These are phyloP conservation scores for Paratilapia polleni DNA, from an alignment of 2,113 vertebrate genomes.

Conservation along the genomic window DNA sequence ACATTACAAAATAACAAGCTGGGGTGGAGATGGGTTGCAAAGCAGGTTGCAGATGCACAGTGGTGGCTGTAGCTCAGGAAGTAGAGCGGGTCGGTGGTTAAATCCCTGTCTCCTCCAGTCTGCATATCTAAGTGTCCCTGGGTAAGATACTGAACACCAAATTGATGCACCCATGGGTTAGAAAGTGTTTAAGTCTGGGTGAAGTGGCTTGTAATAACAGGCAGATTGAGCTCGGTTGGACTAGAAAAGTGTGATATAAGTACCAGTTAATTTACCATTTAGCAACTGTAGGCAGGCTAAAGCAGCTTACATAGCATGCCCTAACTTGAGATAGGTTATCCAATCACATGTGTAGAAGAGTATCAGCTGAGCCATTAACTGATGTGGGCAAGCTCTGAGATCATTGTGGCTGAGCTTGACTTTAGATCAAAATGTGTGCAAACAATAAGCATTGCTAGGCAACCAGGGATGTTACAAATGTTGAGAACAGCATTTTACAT, in stretches of 20 bases:
- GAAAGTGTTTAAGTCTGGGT: no score
- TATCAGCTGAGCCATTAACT: neutral
- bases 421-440: neutral
- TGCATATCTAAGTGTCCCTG: neutral
- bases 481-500: neutral
- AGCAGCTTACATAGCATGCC: neutral
- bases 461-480: neutral
- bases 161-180: neutral
- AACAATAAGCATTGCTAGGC: neutral
- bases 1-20: neutral
- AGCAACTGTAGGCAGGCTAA: neutral
- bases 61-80: neutral
- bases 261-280: neutral
- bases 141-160: neutral
- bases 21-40: neutral
- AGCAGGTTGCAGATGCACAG: neutral
- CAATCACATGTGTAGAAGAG: neutral
- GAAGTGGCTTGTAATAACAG: neutral
- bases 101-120: neutral
- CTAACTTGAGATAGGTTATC: neutral
- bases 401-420: neutral
- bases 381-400: neutral
- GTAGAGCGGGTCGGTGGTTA: neutral
- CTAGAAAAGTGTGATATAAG: neutral
- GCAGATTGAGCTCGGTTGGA: neutral